phyloP scores from a whole-genome alignment of 2,113 vertebrate genomes.

The Mesembrinibis cayennensis region DNA sequence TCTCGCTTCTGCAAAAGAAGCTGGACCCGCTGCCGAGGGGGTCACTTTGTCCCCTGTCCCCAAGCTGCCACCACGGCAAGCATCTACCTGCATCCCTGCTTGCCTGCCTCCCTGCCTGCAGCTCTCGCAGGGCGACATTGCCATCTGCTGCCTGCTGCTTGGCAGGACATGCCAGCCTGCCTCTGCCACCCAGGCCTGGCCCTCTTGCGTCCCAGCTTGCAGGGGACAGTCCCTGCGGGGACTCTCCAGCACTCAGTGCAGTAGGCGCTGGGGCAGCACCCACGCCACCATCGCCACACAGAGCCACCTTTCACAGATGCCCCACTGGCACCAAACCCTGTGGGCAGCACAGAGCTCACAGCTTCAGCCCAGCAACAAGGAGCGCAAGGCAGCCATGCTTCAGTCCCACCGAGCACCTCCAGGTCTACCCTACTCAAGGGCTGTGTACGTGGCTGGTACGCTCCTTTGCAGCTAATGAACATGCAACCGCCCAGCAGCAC shows the following conservation, averaged over 20 bases:
- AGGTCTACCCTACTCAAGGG: background rate
- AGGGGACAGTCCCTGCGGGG: background rate
- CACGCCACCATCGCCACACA: fast-evolving
- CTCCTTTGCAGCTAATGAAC: background rate
- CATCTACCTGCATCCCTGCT: background rate
- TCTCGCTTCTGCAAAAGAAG: background rate
- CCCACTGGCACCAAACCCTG: background rate
- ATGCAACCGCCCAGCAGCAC: background rate
- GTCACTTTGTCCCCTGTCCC: background rate
- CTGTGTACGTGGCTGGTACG: fast-evolving
- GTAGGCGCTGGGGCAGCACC: background rate
- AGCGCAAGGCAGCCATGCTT: background rate
- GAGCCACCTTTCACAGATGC: fast-evolving
- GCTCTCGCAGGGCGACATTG: background rate
- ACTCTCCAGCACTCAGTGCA: background rate
- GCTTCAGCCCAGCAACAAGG: background rate
- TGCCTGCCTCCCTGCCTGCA: background rate
- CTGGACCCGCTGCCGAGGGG: background rate
- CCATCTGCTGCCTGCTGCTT: conserved; percentile 52
- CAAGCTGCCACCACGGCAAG: background rate
- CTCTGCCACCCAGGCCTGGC: background rate
- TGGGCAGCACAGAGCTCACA: background rate
- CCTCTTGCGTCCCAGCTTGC: background rate
- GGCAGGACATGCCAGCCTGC: background rate
- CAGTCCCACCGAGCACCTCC: background rate